Base-by-base conservation (phyloP, 2,113 vertebrate genomes). In the Chitala chitala region DNA sequence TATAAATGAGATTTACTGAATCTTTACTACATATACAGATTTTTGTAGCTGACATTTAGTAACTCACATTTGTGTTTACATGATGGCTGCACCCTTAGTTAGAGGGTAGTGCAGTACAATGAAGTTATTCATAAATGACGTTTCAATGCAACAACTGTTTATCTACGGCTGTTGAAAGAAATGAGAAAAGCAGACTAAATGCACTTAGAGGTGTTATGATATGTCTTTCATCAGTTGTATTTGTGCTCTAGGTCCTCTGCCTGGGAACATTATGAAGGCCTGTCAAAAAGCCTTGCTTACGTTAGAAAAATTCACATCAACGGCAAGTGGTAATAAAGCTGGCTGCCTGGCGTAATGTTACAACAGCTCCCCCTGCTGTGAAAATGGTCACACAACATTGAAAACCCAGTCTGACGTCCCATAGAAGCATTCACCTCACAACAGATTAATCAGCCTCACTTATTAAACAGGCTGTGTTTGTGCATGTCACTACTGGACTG, bases 281-380 rank as follows among this genome's bases (percentile, higher is more conserved):
- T 17, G 54, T 59, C 3, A 15, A 42, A 38, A 72, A 72, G 48
- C 54, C 56, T 9, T 26, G 22, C 9, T 44, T 58, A 42, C 58
- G 46, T 46, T 42, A 33, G 33, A 56, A 24, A 56, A 48, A 61
- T 61, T 72, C 15, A 33, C 55, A n/a, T 48, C 55, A 3, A 55
- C 7, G 13, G 12, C 22, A 24, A 15, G 36, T 59, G 54, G 38
- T n/a, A 46, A 72, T 72, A 59, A 61, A 31, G 55, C 42, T 20
- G 55, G 24, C 22, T 48, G 55, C 55, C 42, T 7, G n/a, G 38
- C 33, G 4, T 9, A 59, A 59, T 72, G 55, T n/a, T 55, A 46
- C 50, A 44, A 42, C 55, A 72, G 54, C 36, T 2, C 69, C 71
- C 40, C 61, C 71, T 59, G 38, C 71, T 48, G 71, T 33, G 24